Evolutionary conservation across 2,113 vertebrate species (phyloP).

Genomic region (Copsychus sechellarum): DNA sequence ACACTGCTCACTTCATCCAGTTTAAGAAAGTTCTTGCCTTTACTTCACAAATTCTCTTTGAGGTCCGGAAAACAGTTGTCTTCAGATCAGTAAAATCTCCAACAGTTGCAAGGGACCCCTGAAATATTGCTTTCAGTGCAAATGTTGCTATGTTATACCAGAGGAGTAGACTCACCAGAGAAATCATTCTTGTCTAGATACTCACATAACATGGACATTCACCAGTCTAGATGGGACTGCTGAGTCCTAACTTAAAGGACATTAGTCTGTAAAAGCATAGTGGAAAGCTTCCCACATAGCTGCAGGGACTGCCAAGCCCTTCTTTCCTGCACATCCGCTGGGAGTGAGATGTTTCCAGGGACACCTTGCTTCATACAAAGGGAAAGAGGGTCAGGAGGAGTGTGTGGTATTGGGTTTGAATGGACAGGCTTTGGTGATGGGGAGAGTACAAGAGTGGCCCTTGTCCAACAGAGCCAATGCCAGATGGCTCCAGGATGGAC

Average conservation of each 20-base stretch:
- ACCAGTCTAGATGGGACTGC: neutral
- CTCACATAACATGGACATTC: neutral
- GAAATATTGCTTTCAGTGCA: neutral
- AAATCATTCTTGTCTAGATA: neutral
- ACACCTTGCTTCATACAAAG: rapidly evolving
- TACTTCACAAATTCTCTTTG: neutral
- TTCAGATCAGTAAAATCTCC: neutral
- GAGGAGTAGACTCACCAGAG: neutral
- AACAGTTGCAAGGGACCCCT: neutral
- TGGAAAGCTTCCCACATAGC: neutral
- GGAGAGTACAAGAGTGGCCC: neutral
- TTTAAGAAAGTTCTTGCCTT: neutral
- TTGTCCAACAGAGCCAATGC: neutral
- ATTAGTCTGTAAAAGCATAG: neutral
- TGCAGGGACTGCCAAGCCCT: neutral
- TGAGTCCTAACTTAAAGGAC: neutral
- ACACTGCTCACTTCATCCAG: neutral
- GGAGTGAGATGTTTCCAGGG: neutral
- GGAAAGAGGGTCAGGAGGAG: neutral
- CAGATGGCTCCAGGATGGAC: neutral
- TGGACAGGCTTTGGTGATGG: neutral
- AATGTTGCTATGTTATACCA: neutral
- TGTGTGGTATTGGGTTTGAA: neutral
- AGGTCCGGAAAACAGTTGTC: neutral
- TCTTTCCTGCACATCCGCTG: neutral